These are phyloP conservation scores for Cancer borealis DNA, from an alignment of 2,888 invertebrate genomes.

Conservation along the genomic window DNA sequence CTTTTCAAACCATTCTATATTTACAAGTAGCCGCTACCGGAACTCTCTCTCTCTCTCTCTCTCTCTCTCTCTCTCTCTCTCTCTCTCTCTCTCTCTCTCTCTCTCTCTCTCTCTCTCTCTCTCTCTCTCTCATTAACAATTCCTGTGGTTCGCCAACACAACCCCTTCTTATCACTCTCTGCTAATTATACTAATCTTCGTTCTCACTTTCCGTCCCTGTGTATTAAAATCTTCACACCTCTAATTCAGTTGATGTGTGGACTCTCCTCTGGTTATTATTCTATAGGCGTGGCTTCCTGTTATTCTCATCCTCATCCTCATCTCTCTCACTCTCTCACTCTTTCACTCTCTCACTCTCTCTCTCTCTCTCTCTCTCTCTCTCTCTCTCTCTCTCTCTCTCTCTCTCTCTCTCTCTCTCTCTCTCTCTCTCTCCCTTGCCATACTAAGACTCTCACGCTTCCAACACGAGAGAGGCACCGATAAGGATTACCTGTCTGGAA, in stretches of 20 bases:
- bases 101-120: constrained; percentile 40
- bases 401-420: neutral
- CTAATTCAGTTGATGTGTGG: neutral
- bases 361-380: constrained; percentile 13
- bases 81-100: constrained; percentile 46
- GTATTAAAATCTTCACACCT: constrained; percentile 17
- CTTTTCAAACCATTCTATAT: neutral
- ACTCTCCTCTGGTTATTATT: constrained; percentile 11
- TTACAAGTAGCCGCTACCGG: too few species aligned
- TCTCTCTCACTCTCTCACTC: neutral
- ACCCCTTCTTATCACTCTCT: neutral
- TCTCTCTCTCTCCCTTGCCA: neutral
- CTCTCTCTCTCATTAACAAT: neutral
- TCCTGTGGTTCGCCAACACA: neutral
- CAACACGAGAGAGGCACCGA: neutral
- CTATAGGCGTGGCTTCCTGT: neutral
- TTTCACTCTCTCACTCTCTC: neutral
- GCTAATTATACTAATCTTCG: neutral
- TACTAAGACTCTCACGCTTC: neutral
- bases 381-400: neutral
- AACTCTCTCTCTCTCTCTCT: neutral
- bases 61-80: constrained; percentile 31
- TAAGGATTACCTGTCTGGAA: neutral
- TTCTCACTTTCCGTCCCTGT: constrained; percentile 3
- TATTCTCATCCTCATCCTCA: neutral